These are phyloP conservation scores for Poecilus cupreus DNA, from an alignment of 2,888 invertebrate species.

Conservation along the genomic window DNA sequence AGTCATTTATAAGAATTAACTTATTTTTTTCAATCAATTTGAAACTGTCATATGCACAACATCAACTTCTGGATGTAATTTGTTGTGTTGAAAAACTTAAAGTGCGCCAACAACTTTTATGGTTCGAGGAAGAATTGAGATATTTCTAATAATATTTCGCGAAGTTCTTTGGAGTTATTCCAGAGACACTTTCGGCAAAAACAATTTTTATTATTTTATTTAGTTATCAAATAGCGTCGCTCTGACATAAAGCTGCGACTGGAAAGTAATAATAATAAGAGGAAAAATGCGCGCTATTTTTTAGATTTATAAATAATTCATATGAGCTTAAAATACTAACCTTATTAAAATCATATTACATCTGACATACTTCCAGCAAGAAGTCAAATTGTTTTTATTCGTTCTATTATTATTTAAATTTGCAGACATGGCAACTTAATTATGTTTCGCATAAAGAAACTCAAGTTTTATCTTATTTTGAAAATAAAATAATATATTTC, in stretches of 20 bases:
- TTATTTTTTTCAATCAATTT: constrained; percentile 57
- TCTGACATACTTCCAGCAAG: background rate
- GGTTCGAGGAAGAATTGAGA: constrained; percentile 49
- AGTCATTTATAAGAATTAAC: constrained; percentile 55
- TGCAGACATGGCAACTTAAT: constrained; percentile 4
- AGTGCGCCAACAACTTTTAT: constrained; percentile 52
- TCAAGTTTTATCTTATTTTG: constrained; percentile 1
- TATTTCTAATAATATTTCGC: constrained; percentile 49
- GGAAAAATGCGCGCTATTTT: background rate
- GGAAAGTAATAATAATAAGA: background rate
- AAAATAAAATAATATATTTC: background rate
- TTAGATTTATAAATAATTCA: constrained; percentile 20
- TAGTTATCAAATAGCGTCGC: background rate
- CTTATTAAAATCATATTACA: constrained; percentile 16
- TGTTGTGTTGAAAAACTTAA: constrained; percentile 44
- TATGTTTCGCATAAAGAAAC: constrained; percentile 1
- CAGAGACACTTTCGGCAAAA: constrained; percentile 37
- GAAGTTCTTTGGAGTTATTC: constrained; percentile 32
- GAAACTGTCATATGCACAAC: constrained; percentile 54
- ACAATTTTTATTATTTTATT: background rate
- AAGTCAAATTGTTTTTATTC: constrained; percentile 2
- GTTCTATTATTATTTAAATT: constrained; percentile 37
- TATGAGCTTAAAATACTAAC: background rate
- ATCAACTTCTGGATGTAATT: constrained; percentile 45
- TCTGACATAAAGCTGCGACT: background rate